These are phyloP conservation scores for Acrobasis consociella DNA, from an alignment of 2,888 invertebrate genomes.

Conservation along the genomic window DNA sequence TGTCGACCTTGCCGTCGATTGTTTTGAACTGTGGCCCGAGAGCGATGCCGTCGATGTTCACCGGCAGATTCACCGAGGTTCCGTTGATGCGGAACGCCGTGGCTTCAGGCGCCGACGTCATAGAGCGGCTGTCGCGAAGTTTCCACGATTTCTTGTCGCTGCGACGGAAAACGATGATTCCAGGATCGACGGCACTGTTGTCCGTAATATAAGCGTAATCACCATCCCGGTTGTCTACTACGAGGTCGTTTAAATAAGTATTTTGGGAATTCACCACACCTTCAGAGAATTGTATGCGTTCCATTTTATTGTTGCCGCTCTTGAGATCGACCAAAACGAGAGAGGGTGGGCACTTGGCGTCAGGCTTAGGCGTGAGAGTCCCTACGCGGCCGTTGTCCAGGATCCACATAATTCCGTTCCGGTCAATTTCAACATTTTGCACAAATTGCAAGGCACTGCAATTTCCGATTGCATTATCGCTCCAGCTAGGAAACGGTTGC, in stretches of 20 bases:
- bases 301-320: constrained; percentile 78
- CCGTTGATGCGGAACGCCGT: constrained; percentile 84
- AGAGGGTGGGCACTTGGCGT: constrained; percentile 85
- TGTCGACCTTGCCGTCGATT: constrained; percentile 60
- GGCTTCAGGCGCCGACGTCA: constrained; percentile 84
- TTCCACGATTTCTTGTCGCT: constrained; percentile 87
- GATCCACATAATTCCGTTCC: constrained; percentile 86
- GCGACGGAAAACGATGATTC: constrained; percentile 87
- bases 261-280: constrained; percentile 81
- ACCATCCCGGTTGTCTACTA: constrained; percentile 86
- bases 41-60: constrained; percentile 88
- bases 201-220: constrained; percentile 89
- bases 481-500: constrained; percentile 88
- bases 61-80: constrained; percentile 79
- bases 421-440: constrained; percentile 89
- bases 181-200: constrained; percentile 86
- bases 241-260: constrained; percentile 87
- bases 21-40: constrained; percentile 83
- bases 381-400: constrained; percentile 86
- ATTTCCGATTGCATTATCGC: constrained; percentile 85
- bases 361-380: constrained; percentile 80
- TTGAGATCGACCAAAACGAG: constrained; percentile 86
- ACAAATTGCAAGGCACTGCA: constrained; percentile 88
- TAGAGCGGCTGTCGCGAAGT: constrained; percentile 84
- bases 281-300: constrained; percentile 84